Conservation (phyloP, 2,888 invertebrate genomes). For the Pollenia griseotomentosa region DNA sequence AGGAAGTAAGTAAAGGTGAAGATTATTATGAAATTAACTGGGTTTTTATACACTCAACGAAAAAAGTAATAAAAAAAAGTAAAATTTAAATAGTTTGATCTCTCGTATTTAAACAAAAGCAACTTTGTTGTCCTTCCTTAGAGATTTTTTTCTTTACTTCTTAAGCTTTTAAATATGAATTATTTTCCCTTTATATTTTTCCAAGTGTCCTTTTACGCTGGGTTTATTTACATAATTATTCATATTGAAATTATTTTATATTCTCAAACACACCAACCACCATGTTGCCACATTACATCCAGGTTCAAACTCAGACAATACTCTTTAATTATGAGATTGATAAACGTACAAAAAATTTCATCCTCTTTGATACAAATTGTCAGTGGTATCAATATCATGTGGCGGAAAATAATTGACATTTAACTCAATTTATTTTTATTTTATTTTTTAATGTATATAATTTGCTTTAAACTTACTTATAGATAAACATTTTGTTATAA, state of each 20-base stretch:
- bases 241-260: constrained; percentile 1
- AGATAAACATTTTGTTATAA: background rate
- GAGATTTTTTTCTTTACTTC: no score
- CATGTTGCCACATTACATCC: background rate
- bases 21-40: background rate
- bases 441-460: no score
- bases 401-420: constrained; percentile 17
- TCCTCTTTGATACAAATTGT: constrained; percentile 20
- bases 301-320: constrained; percentile 8
- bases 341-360: constrained; percentile 7
- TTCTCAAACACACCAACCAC: background rate
- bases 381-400: constrained; percentile 16
- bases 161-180: no score
- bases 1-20: background rate
- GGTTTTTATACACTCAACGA: background rate
- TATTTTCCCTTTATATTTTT: background rate
- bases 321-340: constrained; percentile 27
- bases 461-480: no score
- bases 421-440: background rate
- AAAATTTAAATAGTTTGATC: no score
- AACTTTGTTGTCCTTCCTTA: no score
- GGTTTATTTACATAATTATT: constrained; percentile 42
- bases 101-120: no score
- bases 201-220: constrained; percentile 1
- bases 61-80: background rate